These are phyloP conservation scores for Cotesia typhae DNA, from an alignment of 1,140 invertebrate species.

Conservation along the genomic window DNA sequence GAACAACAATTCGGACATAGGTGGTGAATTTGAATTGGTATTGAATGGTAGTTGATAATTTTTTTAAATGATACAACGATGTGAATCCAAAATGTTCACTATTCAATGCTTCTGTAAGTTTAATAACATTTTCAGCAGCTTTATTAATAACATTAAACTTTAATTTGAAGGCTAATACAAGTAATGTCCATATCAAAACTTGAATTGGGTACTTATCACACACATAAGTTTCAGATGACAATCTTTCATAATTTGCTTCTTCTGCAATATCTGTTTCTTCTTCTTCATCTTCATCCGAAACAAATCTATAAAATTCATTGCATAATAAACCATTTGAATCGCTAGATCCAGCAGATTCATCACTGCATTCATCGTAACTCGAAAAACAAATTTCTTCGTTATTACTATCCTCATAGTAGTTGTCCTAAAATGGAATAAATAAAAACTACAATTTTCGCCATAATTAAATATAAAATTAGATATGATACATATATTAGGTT, in stretches of 20 bases:
- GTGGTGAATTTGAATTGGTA: conserved; percentile 5
- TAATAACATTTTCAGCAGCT: not conserved
- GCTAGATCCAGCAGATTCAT: too few species aligned
- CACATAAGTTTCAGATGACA: not conserved
- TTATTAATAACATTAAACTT: not conserved
- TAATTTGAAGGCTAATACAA: not conserved
- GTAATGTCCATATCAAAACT: not conserved
- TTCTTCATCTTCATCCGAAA: too few species aligned
- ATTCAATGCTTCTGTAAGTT: not conserved
- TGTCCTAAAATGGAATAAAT: too few species aligned
- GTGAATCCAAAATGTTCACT: not conserved
- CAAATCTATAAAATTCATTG: too few species aligned
- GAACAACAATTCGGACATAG: conserved; percentile 1
- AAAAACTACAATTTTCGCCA: too few species aligned
- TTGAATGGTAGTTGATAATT: not conserved
- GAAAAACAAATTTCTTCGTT: too few species aligned
- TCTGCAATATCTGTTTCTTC: not conserved
- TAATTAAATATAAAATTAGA: too few species aligned
- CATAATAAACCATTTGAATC: too few species aligned
- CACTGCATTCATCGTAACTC: too few species aligned
- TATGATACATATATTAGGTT: too few species aligned
- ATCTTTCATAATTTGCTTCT: not conserved
- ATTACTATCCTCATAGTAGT: too few species aligned
- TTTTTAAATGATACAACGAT: not conserved
- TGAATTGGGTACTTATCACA: too few species aligned